A percentile compares a stretch with the other conserved stretches of the same genome.
Evolutionary conservation across 2,113 vertebrate species (phyloP).

Genomic region (Connochaetes taurinus): DNA sequence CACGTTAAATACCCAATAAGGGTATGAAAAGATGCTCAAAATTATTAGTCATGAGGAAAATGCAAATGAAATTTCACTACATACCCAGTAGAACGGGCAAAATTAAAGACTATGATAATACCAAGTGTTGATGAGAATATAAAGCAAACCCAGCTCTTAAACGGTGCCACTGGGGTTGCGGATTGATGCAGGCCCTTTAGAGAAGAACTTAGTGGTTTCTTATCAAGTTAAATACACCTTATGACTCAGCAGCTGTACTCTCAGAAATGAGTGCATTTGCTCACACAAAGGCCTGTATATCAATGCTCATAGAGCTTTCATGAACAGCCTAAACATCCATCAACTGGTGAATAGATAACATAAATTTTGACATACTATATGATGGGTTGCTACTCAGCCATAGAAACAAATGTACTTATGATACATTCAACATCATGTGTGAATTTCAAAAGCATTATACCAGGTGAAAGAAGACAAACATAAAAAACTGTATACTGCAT

Average conservation of each 20-base stretch:
- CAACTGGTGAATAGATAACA: neutral
- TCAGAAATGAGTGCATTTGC: neutral
- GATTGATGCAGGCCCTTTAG: neutral
- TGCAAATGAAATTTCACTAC: neutral
- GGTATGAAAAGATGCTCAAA: neutral
- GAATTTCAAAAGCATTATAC: neutral
- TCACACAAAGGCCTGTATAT: neutral
- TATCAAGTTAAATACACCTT: neutral
- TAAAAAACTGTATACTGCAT: neutral
- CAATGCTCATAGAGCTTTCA: neutral
- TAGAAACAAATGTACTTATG: neutral
- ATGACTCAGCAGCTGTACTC: neutral
- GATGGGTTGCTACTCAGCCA: neutral
- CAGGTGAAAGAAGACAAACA: neutral
- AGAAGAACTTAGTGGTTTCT: neutral
- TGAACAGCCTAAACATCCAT: neutral
- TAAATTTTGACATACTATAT: neutral
- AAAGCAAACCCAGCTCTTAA: neutral
- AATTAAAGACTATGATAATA: neutral
- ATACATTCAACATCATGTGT: neutral
- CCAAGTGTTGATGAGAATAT: neutral
- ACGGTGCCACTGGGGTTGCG: neutral
- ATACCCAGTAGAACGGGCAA: neutral
- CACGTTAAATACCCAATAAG: neutral
- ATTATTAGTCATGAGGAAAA: neutral